Evolutionary conservation across 2,113 vertebrate genomes (phyloP).

Genomic region (Urocitellus parryii): DNA sequence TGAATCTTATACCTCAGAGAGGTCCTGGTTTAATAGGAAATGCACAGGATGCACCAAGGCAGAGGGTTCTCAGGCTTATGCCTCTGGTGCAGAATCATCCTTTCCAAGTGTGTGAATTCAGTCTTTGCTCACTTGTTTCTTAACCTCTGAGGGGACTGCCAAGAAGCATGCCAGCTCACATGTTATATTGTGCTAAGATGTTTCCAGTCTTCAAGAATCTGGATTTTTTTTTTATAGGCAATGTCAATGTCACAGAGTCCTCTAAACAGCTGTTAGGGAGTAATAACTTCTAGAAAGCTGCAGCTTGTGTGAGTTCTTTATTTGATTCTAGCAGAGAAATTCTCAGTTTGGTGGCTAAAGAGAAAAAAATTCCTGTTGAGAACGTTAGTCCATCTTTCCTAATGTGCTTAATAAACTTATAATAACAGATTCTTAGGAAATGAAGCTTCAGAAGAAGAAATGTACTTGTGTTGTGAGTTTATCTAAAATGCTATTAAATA

Average conservation of each 20-base stretch:
- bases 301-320: background rate
- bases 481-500: background rate
- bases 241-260: background rate
- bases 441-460: background rate
- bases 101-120: constrained; percentile 57
- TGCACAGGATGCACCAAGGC: background rate
- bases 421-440: background rate
- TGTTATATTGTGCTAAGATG: background rate
- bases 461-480: background rate
- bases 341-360: background rate
- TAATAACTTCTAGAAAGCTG: constrained; percentile 14
- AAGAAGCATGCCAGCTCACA: constrained; percentile 19
- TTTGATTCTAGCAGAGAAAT: constrained; percentile 2
- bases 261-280: background rate
- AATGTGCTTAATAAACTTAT: background rate
- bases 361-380: background rate
- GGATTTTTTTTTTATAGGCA: constrained; percentile 27
- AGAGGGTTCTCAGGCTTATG: background rate
- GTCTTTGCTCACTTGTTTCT: constrained; percentile 38
- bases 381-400: background rate
- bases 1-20: constrained; percentile 23
- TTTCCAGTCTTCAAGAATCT: background rate
- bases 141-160: constrained; percentile 11
- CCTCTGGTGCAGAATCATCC: background rate
- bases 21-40: constrained; percentile 45